phyloP scores from a whole-genome alignment of 2,888 invertebrate species.

The Osmoderma eremita region DNA sequence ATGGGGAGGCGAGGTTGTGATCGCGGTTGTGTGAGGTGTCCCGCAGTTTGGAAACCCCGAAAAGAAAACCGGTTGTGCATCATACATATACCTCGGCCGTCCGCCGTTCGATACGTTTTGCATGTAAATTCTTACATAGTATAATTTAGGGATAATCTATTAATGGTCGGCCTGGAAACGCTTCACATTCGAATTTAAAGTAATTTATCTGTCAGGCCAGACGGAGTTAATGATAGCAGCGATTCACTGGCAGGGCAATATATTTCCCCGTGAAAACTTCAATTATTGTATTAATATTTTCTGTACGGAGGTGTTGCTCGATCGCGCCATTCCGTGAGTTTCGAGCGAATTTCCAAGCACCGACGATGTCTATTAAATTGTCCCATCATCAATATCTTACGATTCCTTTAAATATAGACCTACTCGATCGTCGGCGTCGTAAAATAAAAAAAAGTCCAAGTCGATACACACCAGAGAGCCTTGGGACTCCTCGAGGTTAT shows the following conservation, averaged over 20 bases:
- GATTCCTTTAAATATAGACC: slow-evolving; percentile 4
- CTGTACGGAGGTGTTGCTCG: slow-evolving; percentile 11
- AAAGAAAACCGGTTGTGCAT: slow-evolving; percentile 31
- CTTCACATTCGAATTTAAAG: slow-evolving; percentile 35
- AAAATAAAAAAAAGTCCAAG: no score
- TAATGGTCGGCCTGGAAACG: slow-evolving; percentile 23
- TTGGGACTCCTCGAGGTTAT: no score
- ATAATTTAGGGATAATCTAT: slow-evolving; percentile 35
- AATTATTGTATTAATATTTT: slow-evolving; percentile 34
- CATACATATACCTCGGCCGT: neutral
- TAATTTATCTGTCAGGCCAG: slow-evolving; percentile 33
- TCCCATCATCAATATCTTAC: slow-evolving; percentile 11
- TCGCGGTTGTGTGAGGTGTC: neutral
- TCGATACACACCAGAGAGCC: no score
- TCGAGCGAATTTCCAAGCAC: slow-evolving; percentile 11
- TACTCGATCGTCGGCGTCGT: neutral
- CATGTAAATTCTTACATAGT: slow-evolving; percentile 33
- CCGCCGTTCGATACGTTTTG: slow-evolving; percentile 22
- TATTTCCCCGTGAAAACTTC: slow-evolving; percentile 34
- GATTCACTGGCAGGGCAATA: slow-evolving; percentile 13
- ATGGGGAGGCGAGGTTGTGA: slow-evolving; percentile 2
- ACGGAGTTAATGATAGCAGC: slow-evolving; percentile 29
- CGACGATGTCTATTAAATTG: slow-evolving; percentile 8
- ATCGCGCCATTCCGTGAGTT: neutral
- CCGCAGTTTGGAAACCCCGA: slow-evolving; percentile 33